Evolutionary conservation across 1,140 invertebrate genomes (phyloP).

Genomic region (Drosophila micromelanica): DNA sequence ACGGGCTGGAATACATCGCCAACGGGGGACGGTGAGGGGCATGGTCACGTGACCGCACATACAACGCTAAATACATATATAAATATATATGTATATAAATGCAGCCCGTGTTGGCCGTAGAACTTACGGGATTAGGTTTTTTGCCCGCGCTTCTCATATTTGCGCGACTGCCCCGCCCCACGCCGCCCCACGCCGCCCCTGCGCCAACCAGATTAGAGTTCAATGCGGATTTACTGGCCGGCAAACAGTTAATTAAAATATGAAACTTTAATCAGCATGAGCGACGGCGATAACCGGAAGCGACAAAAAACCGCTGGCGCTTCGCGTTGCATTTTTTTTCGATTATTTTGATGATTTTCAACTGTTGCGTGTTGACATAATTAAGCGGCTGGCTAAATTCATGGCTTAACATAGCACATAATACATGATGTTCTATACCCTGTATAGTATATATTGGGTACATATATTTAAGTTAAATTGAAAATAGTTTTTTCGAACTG

Average conservation of each 20-base stretch:
- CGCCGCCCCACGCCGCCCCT: neutral
- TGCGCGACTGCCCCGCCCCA: neutral
- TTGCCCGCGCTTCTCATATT: slow-evolving; percentile 31
- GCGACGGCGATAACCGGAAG: slow-evolving; percentile 13
- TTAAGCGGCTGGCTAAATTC: slow-evolving; percentile 51
- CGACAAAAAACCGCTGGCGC: slow-evolving; percentile 36
- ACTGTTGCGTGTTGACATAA: slow-evolving; percentile 65
- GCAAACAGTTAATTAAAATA: slow-evolving; percentile 73
- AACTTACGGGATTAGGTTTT: slow-evolving; percentile 83
- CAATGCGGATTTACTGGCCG: slow-evolving; percentile 47
- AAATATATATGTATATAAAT: slow-evolving; percentile 3
- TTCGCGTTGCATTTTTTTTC: slow-evolving; percentile 22
- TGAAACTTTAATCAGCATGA: slow-evolving; percentile 68
- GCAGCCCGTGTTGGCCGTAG: slow-evolving; percentile 63
- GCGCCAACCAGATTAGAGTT: slow-evolving; percentile 62
- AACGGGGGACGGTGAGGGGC: neutral
- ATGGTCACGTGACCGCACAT: slow-evolving; percentile 11
- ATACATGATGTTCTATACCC: slow-evolving; percentile 8
- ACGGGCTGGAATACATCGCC: slow-evolving; percentile 27
- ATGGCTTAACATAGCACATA: slow-evolving; percentile 1
- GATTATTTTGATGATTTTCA: slow-evolving; percentile 52
- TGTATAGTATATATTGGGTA: neutral
- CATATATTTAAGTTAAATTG: too few species aligned
- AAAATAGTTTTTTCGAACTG: too few species aligned
- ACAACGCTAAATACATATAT: neutral